Base-by-base conservation (phyloP, 2,888 invertebrate species). In the Drepana falcataria region DNA sequence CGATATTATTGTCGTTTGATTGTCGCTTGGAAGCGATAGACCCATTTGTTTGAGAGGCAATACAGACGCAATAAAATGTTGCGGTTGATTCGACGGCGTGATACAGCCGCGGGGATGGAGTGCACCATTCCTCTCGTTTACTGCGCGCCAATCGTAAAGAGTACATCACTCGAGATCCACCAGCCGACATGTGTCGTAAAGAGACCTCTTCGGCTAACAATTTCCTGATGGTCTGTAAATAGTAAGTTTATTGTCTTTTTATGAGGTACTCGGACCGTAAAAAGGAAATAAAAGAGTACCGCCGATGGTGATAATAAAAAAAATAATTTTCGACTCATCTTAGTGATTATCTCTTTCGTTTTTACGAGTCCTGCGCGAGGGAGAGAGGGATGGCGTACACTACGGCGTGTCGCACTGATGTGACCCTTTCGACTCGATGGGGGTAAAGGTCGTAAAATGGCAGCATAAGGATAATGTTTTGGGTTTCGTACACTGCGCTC, bases 271-370 rank as follows among this genome's bases (percentile, higher is more conserved):
- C 90, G 87, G 90, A 89, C 89, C 91, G 89, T 91, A 91, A 91
- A 91, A 91, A 91, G 87, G 91, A 91, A 91, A 91, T 91, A 91
- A 91, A 91, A 91, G 90, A 88, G 91, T 91, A 89, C 91, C 91
- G 89, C 91, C 90, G 91, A 88, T 91, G 90, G 91, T 87, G 91
- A 89, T 91, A 91, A 91, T 91, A 91, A 91, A 91, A 91, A 91
- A 90, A 91, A 91, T 87, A 90, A 90, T 89, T 90, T 89, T 90
- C 91, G 87, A 87, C 91, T 91, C 91, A 90, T 91, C 89, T 87
- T 84, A 81, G 81, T 84, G 86, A 87, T 86, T 86, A 85, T 90
- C 90, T 85, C 90, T 76, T 83, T 90, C 87, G 64, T 71, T 74
- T 85, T 86, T 85, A 86, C 75, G 86, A 73, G 81, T 60, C 59